Base-by-base conservation (phyloP, 2,113 vertebrate species). In the Morone saxatilis region DNA sequence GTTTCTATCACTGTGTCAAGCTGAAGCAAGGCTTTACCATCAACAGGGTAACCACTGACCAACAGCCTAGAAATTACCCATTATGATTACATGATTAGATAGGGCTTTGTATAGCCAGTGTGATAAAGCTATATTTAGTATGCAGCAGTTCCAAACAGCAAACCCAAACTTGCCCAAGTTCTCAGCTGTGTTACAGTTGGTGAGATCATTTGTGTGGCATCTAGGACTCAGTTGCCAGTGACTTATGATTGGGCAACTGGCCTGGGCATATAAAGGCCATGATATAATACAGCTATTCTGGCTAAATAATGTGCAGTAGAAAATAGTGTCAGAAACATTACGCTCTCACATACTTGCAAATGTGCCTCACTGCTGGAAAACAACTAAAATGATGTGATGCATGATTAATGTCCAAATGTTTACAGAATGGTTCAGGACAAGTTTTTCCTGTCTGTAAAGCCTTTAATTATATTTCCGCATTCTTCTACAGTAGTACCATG, bases 121-220 rank as follows among this genome's bases (percentile, higher is more conserved):
- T 54, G 65, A 48, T 38, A 53, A 31, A 57, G 22, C 31, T 78
- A 59, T 81, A 77, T 78, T 62, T 62, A 68, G 78, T 25, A 41
- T 45, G 59, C 57, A 70, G 61, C 50, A 43, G 31, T 67, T 56
- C 38, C 25, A 9, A 51, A 36, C 11, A 40, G 65, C 60, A 78
- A 65, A 77, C 38, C 50, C 69, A 50, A 70, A 72, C 50, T 73
- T 67, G 25, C 56, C 50, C 19, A 25, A 57, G 25, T 73, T 50
- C 78, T 82, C 68, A 71, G 69, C 70, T 85, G 70, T 68, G 78
- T 72, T 47, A 57, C 61, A 59, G 69, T 51, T 20, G 31, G 54
- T 65, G 86, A 87, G 69, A 65, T 87, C 75, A 84, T 79, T 10
- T 25, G 80, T 10, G 47, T 17, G 66, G 71, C 68, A 51, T 71